These are phyloP conservation scores for Cotesia vestalis DNA, from an alignment of 1,140 invertebrate genomes.

Conservation along the genomic window DNA sequence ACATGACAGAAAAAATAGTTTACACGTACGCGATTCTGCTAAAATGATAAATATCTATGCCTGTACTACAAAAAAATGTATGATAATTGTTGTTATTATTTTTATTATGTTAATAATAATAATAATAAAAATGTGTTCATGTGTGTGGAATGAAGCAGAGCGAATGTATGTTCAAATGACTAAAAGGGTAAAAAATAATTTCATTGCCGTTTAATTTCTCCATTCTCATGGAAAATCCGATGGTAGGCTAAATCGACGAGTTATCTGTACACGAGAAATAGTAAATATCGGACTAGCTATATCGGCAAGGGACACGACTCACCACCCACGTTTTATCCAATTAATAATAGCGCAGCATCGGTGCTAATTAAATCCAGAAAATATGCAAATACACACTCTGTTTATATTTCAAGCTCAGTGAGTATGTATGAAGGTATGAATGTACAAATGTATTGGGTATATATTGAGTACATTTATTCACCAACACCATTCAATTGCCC, in stretches of 20 bases:
- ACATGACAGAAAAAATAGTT: constrained; percentile 18
- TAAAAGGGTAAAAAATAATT: not conserved
- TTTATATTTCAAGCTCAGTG: constrained; percentile 57
- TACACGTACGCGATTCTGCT: too few relatives aligned
- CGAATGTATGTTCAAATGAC: not conserved
- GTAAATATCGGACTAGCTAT: constrained; percentile 46
- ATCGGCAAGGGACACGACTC: constrained; percentile 41
- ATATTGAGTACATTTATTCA: constrained; percentile 11
- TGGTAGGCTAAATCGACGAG: constrained; percentile 34
- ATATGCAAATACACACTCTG: constrained; percentile 59
- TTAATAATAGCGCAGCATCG: constrained; percentile 59
- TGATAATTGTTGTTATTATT: too few relatives aligned
- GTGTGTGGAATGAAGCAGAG: not conserved
- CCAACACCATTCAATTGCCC: constrained; percentile 12
- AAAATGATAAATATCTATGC: too few relatives aligned
- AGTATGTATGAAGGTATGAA: constrained; percentile 40
- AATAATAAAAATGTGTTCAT: too few relatives aligned
- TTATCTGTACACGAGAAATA: constrained; percentile 55
- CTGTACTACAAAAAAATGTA: too few relatives aligned
- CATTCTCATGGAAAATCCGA: constrained; percentile 10
- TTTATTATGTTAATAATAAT: too few relatives aligned
- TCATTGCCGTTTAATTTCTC: constrained; percentile 6
- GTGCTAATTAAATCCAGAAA: constrained; percentile 65
- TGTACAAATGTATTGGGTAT: constrained; percentile 18
- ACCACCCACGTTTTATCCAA: constrained; percentile 51